Evolutionary conservation across 1,140 invertebrate species (phyloP), one percentile per base, ranked within the genome.

Genomic region (Tetragnatha versicolor): DNA sequence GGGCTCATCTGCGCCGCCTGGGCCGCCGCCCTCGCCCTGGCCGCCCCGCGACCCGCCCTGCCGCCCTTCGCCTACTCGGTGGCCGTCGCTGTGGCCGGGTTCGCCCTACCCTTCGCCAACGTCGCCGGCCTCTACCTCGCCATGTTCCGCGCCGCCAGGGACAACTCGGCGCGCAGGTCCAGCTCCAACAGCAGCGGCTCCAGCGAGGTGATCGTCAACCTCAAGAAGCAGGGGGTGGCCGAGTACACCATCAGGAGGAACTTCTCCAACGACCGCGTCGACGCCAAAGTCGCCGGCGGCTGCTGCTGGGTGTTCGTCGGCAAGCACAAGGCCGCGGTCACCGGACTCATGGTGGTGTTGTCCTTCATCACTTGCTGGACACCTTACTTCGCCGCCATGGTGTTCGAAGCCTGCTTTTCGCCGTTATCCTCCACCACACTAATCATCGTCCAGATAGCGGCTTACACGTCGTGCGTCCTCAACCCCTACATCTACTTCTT

Each of bases 401-500:
- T 77, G 14, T 27, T 29, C 0, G 58, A 81, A 60, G 22, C 37
- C 4, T n/a, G n/a, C n/a, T 80, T 68, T 35, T 0, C n/a, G 2
- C n/a, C 42, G 0, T 3, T 77, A 2, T 27, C 73, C 9, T 2
- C 27, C 3, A n/a, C 31, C 6, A 31, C 63, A 3, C 27, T 22
- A 5, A 61, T 33, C 31, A 27, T 9, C 4, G 37, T 47, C 0
- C 51, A 35, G 37, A 17, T 78, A 1, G 37, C 65, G 2, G 20
- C 80, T 0, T 63, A 53, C 45, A 58, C 20, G 0, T 47, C 80
- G 3, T 77, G 61, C 66, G 17, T 78, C 5, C 22, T 81, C 2
- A 78, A 81, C 51, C 80, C 80, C 5, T 81, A 81, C 33, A 12
- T 81, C 9, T 81, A 81, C 33, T 77, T 81, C 33, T 81, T 47